Evolutionary conservation across 2,888 invertebrate genomes (phyloP).

Genomic region (Perizoma flavofasciatum): DNA sequence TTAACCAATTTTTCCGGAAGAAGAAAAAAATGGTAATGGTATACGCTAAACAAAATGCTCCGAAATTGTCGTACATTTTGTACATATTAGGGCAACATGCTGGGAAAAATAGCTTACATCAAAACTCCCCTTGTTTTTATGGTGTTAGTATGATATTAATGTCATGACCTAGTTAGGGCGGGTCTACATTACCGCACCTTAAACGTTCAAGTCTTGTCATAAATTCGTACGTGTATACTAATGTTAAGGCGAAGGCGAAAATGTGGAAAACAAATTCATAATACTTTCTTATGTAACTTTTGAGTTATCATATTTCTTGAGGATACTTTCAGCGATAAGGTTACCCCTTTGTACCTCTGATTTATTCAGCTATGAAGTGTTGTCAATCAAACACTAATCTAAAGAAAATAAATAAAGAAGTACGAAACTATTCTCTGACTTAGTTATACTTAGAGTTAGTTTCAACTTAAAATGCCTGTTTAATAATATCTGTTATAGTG

Average conservation of each 20-base stretch:
- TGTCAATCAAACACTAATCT: too few species aligned
- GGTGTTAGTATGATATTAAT: constrained; percentile 36
- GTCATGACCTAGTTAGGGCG: constrained; percentile 35
- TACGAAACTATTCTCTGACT: too few species aligned
- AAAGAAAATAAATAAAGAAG: too few species aligned
- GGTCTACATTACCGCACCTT: constrained; percentile 23
- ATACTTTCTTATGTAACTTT: neutral
- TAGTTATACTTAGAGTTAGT: too few species aligned
- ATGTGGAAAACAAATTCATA: neutral
- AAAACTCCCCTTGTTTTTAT: constrained; percentile 36
- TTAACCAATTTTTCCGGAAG: constrained; percentile 9
- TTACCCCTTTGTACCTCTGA: too few species aligned
- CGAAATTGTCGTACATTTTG: constrained; percentile 20
- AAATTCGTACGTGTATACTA: constrained; percentile 25
- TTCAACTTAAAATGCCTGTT: too few species aligned
- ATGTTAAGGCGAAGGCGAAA: neutral
- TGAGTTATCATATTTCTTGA: too few species aligned
- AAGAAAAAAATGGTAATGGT: constrained; percentile 13
- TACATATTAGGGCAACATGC: constrained; percentile 22
- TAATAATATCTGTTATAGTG: too few species aligned
- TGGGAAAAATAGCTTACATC: constrained; percentile 33
- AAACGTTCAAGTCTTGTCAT: constrained; percentile 23
- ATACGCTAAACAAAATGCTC: constrained; percentile 15
- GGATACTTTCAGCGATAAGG: too few species aligned
- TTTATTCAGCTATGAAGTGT: too few species aligned